Conservation (phyloP, 2,797 vertebrate genomes). For the Ceyx erithaca region DNA sequence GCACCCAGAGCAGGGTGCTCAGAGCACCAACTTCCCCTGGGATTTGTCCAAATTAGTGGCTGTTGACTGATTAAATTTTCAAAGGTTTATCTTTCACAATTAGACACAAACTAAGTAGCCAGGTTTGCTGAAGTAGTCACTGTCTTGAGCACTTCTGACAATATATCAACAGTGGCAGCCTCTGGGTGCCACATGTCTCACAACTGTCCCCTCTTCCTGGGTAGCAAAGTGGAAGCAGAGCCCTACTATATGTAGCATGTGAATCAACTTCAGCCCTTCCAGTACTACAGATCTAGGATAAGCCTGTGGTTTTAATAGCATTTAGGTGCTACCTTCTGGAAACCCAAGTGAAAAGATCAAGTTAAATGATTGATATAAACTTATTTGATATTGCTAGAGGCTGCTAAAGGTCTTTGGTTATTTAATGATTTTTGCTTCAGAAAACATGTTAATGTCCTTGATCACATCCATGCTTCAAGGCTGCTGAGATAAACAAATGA, state of each 20-base stretch:
- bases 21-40: neutral
- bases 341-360: neutral
- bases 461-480: neutral
- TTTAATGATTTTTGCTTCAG: neutral
- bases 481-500: neutral
- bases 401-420: slow-evolving; percentile 7
- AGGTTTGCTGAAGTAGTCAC: neutral
- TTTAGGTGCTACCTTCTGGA: neutral
- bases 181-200: neutral
- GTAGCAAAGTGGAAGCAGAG: neutral
- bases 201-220: neutral
- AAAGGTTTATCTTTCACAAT: neutral
- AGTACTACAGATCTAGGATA: neutral
- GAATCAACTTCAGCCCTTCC: neutral
- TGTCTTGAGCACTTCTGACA: neutral
- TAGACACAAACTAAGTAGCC: neutral
- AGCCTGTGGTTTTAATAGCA: neutral
- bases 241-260: neutral
- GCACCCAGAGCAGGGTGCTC: neutral
- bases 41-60: neutral
- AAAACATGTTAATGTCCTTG: neutral
- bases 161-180: neutral
- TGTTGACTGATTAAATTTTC: neutral
- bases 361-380: neutral
- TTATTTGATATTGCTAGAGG: neutral